Percentiles rank a stretch among this genome's conserved stretches.
These are phyloP conservation scores for Allygus modestus DNA, from an alignment of 2,888 invertebrate genomes.

Conservation along the genomic window DNA sequence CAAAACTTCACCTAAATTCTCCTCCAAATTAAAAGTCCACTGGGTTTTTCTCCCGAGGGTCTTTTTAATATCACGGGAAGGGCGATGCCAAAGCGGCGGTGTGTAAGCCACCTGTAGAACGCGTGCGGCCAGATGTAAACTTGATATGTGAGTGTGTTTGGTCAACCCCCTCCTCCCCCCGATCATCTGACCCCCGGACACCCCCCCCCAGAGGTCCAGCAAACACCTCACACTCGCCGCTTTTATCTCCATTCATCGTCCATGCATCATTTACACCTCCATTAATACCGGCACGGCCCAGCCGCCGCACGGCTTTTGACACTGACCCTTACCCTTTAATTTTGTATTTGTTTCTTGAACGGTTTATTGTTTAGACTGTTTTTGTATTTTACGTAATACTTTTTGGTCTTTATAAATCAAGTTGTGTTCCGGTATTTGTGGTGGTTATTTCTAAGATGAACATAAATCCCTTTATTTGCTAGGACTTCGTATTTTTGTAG, in stretches of 20 bases:
- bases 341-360: not conserved
- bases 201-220: not conserved
- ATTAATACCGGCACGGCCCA: slow-evolving; percentile 17
- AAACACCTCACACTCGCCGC: slow-evolving; percentile 7
- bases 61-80: slow-evolving; percentile 23
- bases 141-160: slow-evolving; percentile 59
- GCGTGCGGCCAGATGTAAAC: slow-evolving; percentile 29
- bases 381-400: not conserved
- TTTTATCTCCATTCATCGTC: slow-evolving; percentile 55
- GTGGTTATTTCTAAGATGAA: no score
- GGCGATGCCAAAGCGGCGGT: not conserved
- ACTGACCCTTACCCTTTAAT: not conserved
- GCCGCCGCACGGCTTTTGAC: slow-evolving; percentile 18
- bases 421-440: no score
- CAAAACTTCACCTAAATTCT: no score
- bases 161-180: slow-evolving; percentile 26
- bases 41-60: not conserved
- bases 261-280: slow-evolving; percentile 49
- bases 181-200: no score
- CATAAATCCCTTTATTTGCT: no score
- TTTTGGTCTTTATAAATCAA: no score
- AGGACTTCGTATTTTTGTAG: no score
- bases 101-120: slow-evolving; percentile 40
- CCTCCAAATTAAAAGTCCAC: not conserved
- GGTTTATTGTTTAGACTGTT: not conserved